Evolutionary conservation across 2,113 vertebrate genomes (phyloP).

Genomic region (Myotis brandtii): DNA sequence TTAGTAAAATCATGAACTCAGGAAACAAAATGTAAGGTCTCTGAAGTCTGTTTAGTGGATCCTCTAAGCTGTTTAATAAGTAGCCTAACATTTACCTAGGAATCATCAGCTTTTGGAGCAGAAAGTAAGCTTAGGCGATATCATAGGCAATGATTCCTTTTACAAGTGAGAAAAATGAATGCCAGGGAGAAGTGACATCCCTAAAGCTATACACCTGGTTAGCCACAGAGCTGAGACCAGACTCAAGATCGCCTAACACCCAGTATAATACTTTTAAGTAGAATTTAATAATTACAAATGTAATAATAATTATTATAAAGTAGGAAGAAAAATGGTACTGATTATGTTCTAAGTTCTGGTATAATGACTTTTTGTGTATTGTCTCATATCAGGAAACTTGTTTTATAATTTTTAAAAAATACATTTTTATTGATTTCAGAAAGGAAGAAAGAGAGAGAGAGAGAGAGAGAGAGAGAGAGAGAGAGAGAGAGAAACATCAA

Average conservation of each 20-base stretch:
- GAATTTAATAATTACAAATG: neutral
- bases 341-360: neutral
- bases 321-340: neutral
- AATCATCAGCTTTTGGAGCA: neutral
- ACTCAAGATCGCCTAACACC: neutral
- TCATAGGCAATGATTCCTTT: neutral
- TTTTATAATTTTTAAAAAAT: too few relatives aligned
- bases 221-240: neutral
- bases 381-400: neutral
- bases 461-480: too few relatives aligned
- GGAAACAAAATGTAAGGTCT: conserved; percentile 29
- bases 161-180: neutral
- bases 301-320: conserved; percentile 1
- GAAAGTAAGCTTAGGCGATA: neutral
- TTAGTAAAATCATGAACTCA: neutral
- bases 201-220: neutral
- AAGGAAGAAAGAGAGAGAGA: too few relatives aligned
- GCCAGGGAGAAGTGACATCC: neutral
- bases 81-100: conserved; percentile 12
- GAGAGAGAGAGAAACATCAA: too few relatives aligned
- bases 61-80: conserved; percentile 41
- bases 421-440: too few relatives aligned
- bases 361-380: neutral
- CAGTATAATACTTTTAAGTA: neutral
- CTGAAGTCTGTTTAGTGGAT: neutral